A percentile compares a stretch with the other conserved stretches of the same genome.
Evolutionary conservation across 2,888 invertebrate genomes (phyloP).

Genomic region (Drosophila lacicola): DNA sequence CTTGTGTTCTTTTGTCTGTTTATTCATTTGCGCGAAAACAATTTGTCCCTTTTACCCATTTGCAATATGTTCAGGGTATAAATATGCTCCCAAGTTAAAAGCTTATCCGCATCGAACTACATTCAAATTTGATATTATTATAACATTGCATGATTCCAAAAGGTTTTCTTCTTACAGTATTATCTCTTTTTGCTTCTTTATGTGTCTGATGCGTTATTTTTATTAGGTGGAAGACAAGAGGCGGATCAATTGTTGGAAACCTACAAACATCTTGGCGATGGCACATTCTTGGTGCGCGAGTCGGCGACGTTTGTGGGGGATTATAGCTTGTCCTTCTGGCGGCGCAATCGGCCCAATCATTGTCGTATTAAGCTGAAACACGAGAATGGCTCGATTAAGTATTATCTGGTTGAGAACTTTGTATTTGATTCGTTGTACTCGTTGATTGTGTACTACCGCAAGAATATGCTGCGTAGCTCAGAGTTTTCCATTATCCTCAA

Average conservation of each 20-base stretch:
- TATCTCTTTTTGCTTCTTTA: background rate
- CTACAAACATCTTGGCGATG: constrained; percentile 94
- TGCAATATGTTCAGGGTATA: too few species aligned
- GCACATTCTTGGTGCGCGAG: constrained; percentile 96
- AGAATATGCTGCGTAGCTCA: constrained; percentile 93
- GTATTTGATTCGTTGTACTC: constrained; percentile 97
- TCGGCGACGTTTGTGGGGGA: constrained; percentile 98
- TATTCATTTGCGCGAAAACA: too few species aligned
- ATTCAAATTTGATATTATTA: too few species aligned
- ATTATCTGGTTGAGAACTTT: constrained; percentile 94
- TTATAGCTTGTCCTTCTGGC: constrained; percentile 97
- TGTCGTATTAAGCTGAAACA: constrained; percentile 95
- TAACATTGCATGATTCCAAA: background rate
- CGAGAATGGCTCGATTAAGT: constrained; percentile 94
- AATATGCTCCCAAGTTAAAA: too few species aligned
- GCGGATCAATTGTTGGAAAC: constrained; percentile 89
- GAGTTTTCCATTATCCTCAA: constrained; percentile 94
- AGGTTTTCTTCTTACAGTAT: background rate
- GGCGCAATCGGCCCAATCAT: constrained; percentile 95
- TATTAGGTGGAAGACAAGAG: constrained; percentile 89
- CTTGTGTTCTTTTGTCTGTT: too few species aligned
- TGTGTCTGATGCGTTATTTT: background rate
- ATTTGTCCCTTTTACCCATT: too few species aligned
- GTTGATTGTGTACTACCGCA: constrained; percentile 95
- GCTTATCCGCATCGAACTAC: too few species aligned